Conservation (phyloP, 1,140 invertebrate species). For the Drosophila kohkoa region DNA sequence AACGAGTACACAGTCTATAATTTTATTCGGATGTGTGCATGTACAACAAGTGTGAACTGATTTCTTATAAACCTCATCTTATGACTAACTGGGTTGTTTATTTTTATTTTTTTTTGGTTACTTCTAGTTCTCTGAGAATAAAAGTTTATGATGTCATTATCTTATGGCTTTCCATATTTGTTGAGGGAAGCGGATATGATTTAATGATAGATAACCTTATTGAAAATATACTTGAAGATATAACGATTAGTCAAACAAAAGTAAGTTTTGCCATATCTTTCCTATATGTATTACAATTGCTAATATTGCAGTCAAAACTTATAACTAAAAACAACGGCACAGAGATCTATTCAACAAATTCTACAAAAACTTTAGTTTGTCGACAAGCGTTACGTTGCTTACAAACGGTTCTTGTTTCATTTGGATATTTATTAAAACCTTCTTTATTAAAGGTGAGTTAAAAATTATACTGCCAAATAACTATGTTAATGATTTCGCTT, state of each 20-base stretch:
- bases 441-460: slow-evolving; percentile 47
- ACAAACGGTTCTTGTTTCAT: slow-evolving; percentile 38
- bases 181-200: slow-evolving; percentile 56
- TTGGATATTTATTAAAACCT: slow-evolving; percentile 38
- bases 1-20: too few species aligned
- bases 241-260: neutral
- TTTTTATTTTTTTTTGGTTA: slow-evolving; percentile 1
- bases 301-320: slow-evolving; percentile 12
- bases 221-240: slow-evolving; percentile 43
- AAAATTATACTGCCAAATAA: neutral
- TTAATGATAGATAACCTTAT: slow-evolving; percentile 43
- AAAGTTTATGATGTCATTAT: slow-evolving; percentile 35
- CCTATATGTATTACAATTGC: neutral
- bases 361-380: slow-evolving; percentile 4
- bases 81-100: neutral
- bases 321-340: slow-evolving; percentile 1
- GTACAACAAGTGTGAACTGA: too few species aligned
- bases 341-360: neutral
- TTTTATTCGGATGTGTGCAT: too few species aligned
- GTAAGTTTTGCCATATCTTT: neutral
- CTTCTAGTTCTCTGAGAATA: slow-evolving; percentile 45
- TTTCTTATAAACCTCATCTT: too few species aligned
- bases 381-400: slow-evolving; percentile 43
- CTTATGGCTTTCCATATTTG: slow-evolving; percentile 46
- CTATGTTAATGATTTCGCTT: neutral